phyloP scores from a whole-genome alignment of 2,113 vertebrate genomes.

The Neolamprologus falcicula region DNA sequence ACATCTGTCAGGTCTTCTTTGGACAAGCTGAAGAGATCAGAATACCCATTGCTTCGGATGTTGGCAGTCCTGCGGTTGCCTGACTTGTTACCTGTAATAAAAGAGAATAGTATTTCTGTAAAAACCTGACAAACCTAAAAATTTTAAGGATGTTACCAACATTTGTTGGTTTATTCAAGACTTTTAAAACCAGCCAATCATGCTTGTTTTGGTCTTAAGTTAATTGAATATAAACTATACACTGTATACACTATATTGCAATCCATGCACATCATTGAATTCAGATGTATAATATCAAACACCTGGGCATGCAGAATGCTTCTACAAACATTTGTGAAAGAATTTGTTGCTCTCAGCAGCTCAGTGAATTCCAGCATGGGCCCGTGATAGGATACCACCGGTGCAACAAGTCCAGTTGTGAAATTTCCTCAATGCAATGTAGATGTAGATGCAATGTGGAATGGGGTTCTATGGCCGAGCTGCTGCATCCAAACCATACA shows the following conservation, averaged over 20 bases:
- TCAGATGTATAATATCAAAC: background rate
- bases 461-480: background rate
- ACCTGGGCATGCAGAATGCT: background rate
- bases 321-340: background rate
- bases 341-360: background rate
- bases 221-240: background rate
- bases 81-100: constrained; percentile 78
- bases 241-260: background rate
- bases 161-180: background rate
- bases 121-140: background rate
- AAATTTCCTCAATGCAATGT: background rate
- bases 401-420: background rate
- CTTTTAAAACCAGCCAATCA: background rate
- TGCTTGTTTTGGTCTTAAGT: background rate
- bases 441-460: background rate
- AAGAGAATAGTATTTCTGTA: background rate
- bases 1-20: constrained; percentile 86
- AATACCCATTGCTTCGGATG: constrained; percentile 88
- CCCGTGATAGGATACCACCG: background rate
- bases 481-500: background rate
- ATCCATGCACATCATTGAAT: background rate
- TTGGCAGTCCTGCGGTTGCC: constrained; percentile 92
- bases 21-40: constrained; percentile 88
- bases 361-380: background rate
- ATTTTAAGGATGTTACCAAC: background rate